Evolutionary conservation across 2,797 vertebrate species (phyloP).

Genomic region (Coregonus sp.): DNA sequence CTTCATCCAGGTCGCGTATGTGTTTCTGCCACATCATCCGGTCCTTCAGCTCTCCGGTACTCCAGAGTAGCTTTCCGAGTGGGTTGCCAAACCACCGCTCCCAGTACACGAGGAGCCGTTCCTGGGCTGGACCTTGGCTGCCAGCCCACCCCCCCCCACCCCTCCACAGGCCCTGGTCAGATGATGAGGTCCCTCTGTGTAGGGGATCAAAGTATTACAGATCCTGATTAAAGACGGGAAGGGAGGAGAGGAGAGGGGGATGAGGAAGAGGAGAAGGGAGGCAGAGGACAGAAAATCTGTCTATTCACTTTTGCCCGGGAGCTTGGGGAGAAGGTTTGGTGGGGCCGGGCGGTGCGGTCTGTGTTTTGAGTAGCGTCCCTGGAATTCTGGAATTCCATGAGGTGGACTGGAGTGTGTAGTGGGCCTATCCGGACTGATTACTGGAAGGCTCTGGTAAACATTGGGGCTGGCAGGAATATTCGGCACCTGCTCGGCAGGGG

Average conservation of each 20-base stretch:
- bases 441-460: conserved; percentile 35
- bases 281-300: conserved; percentile 22
- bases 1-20: too few relatives aligned
- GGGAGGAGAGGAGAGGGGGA: conserved; percentile 25
- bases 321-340: conserved; percentile 31
- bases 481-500: conserved; percentile 25
- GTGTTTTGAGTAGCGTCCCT: conserved; percentile 22
- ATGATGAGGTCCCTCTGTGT: conserved; percentile 29
- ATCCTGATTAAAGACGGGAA: conserved; percentile 41
- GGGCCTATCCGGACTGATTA: conserved; percentile 14
- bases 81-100: too few relatives aligned
- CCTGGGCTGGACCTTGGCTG: background rate
- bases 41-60: background rate
- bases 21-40: background rate
- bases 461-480: conserved; percentile 16
- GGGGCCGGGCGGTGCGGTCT: conserved; percentile 31
- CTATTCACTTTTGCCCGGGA: conserved; percentile 31
- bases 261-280: conserved; percentile 36
- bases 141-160: background rate
- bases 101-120: background rate
- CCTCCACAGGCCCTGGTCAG: conserved; percentile 24
- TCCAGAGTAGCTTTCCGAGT: too few relatives aligned
- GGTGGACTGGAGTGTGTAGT: background rate
- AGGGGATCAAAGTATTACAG: conserved; percentile 52
- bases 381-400: conserved; percentile 28